A percentile compares a stretch with the other conserved stretches of the same genome.
These are phyloP conservation scores for Microtus richardsoni DNA, from an alignment of 2,113 vertebrate species.

Conservation along the genomic window DNA sequence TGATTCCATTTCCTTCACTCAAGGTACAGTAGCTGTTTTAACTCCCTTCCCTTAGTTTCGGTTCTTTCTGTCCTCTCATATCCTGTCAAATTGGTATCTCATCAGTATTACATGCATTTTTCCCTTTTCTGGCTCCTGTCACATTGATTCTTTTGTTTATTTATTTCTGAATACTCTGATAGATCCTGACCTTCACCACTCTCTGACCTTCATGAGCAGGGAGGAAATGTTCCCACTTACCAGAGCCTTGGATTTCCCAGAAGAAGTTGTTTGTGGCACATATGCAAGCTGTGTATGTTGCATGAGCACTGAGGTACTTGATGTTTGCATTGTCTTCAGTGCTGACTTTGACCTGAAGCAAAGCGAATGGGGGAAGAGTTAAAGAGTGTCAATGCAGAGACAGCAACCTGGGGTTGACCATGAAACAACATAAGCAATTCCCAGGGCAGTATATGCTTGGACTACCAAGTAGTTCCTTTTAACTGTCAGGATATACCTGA, in stretches of 20 bases:
- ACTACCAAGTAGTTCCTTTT: neutral
- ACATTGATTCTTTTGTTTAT: neutral
- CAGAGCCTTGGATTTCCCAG: neutral
- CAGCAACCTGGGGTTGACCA: neutral
- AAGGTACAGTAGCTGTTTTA: neutral
- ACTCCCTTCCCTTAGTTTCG: neutral
- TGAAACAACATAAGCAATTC: neutral
- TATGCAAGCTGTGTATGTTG: neutral
- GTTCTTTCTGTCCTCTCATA: rapidly evolving
- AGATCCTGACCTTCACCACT: neutral
- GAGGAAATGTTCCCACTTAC: neutral
- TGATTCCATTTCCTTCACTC: neutral
- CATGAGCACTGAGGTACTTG: neutral
- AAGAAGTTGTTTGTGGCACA: neutral
- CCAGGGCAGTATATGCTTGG: neutral
- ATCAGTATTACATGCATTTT: neutral
- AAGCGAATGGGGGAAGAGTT: neutral
- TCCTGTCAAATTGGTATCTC: neutral
- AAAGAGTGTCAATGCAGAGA: too few species aligned
- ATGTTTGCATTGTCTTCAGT: neutral
- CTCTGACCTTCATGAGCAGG: neutral
- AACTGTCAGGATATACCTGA: neutral
- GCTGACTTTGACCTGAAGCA: neutral
- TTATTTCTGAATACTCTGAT: too few species aligned
- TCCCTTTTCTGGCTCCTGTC: neutral